These are phyloP conservation scores for Potamilus streckersoni DNA, from an alignment of 1,140 invertebrate genomes.

Conservation along the genomic window DNA sequence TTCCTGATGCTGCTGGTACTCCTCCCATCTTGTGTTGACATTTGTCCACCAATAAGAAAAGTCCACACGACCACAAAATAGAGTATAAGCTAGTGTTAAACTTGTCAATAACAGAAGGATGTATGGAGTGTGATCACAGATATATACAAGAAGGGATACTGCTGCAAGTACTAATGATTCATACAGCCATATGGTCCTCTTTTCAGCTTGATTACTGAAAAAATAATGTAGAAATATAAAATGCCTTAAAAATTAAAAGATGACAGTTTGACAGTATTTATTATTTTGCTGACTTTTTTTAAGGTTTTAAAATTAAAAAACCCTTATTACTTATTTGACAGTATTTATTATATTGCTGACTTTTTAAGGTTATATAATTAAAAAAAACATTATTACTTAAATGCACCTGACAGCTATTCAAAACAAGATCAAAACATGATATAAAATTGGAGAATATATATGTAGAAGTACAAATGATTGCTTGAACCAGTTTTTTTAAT, in stretches of 20 bases:
- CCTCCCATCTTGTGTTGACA: conserved; percentile 56
- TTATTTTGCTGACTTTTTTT: neutral
- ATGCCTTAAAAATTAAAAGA: too few species aligned
- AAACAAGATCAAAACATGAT: too few species aligned
- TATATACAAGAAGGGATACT: conserved; percentile 48
- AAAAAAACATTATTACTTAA: neutral
- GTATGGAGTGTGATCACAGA: conserved; percentile 57
- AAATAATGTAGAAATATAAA: conserved; percentile 24
- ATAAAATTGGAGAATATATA: too few species aligned
- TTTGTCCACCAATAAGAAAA: conserved; percentile 38
- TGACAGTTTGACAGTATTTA: too few species aligned
- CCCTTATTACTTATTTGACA: neutral
- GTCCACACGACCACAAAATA: conserved; percentile 46
- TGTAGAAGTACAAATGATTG: too few species aligned
- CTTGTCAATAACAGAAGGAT: conserved; percentile 49
- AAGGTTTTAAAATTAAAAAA: neutral
- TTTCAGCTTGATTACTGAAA: conserved; percentile 57
- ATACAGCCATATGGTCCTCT: conserved; percentile 60
- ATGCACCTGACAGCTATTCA: too few species aligned
- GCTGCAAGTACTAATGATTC: conserved; percentile 52
- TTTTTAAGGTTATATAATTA: conserved; percentile 5
- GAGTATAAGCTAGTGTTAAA: conserved; percentile 58
- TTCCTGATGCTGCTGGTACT: conserved; percentile 64
- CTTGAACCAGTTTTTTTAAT: too few species aligned
- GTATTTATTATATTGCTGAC: too few species aligned